Percentiles rank a stretch among this genome's conserved stretches.
phyloP scores from a whole-genome alignment of 1,140 invertebrate genomes.

The Aricia agestis region DNA sequence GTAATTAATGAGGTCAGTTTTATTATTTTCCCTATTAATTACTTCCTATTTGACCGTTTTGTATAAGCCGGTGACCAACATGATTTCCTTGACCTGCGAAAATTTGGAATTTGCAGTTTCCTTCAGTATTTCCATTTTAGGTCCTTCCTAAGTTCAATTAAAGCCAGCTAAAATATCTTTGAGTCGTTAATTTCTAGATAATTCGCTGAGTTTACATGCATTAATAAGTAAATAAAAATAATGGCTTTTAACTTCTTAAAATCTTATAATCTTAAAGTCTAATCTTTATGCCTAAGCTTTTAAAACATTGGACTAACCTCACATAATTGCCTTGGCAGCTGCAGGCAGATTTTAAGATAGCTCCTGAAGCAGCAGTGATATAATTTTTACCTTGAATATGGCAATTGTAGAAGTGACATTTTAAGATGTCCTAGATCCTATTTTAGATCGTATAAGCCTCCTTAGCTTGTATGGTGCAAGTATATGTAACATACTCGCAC shows the following conservation, averaged over 20 bases:
- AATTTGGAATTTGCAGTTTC: too few relatives aligned
- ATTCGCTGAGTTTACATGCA: not conserved
- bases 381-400: not conserved
- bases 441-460: not conserved
- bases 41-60: not conserved
- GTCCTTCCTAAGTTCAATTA: too few relatives aligned
- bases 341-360: not conserved
- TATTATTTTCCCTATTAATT: not conserved
- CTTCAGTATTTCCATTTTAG: too few relatives aligned
- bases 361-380: not conserved
- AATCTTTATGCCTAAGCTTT: not conserved
- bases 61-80: too few relatives aligned
- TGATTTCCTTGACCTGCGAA: too few relatives aligned
- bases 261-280: not conserved
- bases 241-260: not conserved
- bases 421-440: not conserved
- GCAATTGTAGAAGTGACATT: not conserved
- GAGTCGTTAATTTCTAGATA: not conserved
- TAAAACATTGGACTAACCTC: slow-evolving; percentile 1
- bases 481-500: not conserved
- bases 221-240: not conserved
- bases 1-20: not conserved
- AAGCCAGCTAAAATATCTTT: not conserved
- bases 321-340: not conserved
- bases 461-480: too few relatives aligned